These are phyloP conservation scores for Burhinus oedicnemus DNA, from an alignment of 2,113 vertebrate species.

Conservation along the genomic window DNA sequence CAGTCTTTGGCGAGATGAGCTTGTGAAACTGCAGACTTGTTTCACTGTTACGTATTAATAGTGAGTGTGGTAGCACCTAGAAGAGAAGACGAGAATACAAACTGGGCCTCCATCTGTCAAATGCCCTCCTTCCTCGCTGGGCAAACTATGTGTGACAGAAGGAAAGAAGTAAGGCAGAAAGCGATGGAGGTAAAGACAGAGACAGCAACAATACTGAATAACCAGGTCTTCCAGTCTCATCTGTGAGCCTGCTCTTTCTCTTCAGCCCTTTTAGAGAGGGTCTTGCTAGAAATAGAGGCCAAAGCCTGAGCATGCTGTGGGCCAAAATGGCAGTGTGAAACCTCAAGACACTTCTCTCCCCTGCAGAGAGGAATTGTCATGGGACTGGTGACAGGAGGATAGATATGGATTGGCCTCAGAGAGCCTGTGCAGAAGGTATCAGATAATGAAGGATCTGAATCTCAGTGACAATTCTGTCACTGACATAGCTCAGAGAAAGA, in stretches of 20 bases:
- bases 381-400: neutral
- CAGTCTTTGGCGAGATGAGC: neutral
- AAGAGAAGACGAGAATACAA: neutral
- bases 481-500: neutral
- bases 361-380: neutral
- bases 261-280: neutral
- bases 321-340: neutral
- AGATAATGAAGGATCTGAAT: neutral
- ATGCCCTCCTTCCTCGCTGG: neutral
- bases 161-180: neutral
- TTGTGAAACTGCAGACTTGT: neutral
- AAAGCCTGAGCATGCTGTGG: neutral
- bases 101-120: neutral
- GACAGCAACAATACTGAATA: neutral
- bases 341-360: neutral
- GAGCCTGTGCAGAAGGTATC: neutral
- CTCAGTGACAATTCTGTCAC: neutral
- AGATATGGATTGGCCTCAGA: neutral
- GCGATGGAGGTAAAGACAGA: neutral
- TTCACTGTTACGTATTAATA: neutral
- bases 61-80: neutral
- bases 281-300: neutral
- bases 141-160: neutral
- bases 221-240: neutral
- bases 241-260: neutral